A percentile compares a stretch with the other conserved stretches of the same genome.
Evolutionary conservation across 2,797 vertebrate genomes (phyloP).

Genomic region (Echiichthys vipera): DNA sequence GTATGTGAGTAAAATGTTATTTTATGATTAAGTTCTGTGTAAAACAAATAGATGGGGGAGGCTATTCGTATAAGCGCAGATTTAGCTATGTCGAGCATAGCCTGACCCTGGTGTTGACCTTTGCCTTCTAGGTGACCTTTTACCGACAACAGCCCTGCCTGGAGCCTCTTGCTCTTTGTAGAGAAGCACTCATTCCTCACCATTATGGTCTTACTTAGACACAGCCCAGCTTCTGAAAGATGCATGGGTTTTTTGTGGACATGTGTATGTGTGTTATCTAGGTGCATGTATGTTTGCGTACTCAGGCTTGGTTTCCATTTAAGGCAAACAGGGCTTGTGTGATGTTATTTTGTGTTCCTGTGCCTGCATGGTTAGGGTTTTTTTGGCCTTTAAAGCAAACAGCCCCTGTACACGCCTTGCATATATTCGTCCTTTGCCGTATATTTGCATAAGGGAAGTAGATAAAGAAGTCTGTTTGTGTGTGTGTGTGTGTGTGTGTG

Average conservation of each 20-base stretch:
- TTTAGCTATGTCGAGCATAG: slow-evolving; percentile 13
- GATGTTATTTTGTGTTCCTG: slow-evolving; percentile 44
- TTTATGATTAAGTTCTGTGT: background rate
- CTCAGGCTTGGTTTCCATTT: slow-evolving; percentile 41
- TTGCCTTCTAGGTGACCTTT: slow-evolving; percentile 61
- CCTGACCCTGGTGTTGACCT: slow-evolving; percentile 47
- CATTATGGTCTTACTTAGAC: slow-evolving; percentile 57
- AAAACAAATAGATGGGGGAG: background rate
- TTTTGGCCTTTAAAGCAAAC: slow-evolving; percentile 34
- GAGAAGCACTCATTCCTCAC: slow-evolving; percentile 47
- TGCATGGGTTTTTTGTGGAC: slow-evolving; percentile 50
- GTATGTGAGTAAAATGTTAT: background rate
- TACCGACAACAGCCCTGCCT: slow-evolving; percentile 43
- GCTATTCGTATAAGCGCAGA: slow-evolving; percentile 9
- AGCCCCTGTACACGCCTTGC: background rate
- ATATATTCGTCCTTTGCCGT: slow-evolving; percentile 13
- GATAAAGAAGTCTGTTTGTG: slow-evolving; percentile 14
- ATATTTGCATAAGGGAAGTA: slow-evolving; percentile 33
- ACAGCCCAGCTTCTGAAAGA: slow-evolving; percentile 61
- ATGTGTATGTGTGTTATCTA: slow-evolving; percentile 22
- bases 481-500: background rate
- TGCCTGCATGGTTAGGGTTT: slow-evolving; percentile 25
- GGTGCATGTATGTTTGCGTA: slow-evolving; percentile 25
- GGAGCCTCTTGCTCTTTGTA: slow-evolving; percentile 45
- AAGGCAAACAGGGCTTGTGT: slow-evolving; percentile 36